These are phyloP conservation scores for Melieria picta DNA, from an alignment of 2,888 invertebrate species.

Conservation along the genomic window DNA sequence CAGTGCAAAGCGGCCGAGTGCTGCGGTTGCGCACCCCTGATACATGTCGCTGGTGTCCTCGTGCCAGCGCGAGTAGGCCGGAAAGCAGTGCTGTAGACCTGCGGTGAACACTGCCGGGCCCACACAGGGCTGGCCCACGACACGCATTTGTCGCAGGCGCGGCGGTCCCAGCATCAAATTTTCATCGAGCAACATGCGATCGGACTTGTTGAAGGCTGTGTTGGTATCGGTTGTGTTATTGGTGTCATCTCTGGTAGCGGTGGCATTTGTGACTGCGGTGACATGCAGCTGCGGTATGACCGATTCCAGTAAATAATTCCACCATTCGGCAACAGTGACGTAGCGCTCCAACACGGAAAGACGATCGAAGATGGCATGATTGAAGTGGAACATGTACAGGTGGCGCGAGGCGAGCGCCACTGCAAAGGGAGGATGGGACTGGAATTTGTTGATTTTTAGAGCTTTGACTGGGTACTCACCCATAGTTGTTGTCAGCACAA, in stretches of 20 bases:
- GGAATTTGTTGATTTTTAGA: not conserved
- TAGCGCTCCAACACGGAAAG: conserved; percentile 38
- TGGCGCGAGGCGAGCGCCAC: conserved; percentile 45
- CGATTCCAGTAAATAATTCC: conserved; percentile 37
- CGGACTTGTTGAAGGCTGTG: conserved; percentile 50
- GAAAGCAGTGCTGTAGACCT: not conserved
- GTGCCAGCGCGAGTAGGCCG: not conserved
- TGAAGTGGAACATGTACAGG: conserved; percentile 48
- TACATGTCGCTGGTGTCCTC: not conserved
- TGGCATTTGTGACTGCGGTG: not conserved
- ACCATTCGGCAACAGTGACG: conserved; percentile 45
- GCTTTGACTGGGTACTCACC: conserved; percentile 34
- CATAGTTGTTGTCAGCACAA: conserved; percentile 45
- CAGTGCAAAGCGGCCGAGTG: not conserved
- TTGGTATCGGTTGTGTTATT: not conserved
- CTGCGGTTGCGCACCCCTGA: not conserved
- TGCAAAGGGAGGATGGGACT: not conserved
- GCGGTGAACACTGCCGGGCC: too few relatives aligned
- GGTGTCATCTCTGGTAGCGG: not conserved
- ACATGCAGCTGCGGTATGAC: conserved; percentile 41
- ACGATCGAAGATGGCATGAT: conserved; percentile 44
- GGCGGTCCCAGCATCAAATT: conserved; percentile 72
- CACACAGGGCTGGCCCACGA: conserved; percentile 65
- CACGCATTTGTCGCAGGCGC: conserved; percentile 70
- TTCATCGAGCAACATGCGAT: conserved; percentile 62